Evolutionary conservation across 2,888 invertebrate species (phyloP), one percentile per base, ranked within the genome.

Genomic region (Tiliacea citrago): DNA sequence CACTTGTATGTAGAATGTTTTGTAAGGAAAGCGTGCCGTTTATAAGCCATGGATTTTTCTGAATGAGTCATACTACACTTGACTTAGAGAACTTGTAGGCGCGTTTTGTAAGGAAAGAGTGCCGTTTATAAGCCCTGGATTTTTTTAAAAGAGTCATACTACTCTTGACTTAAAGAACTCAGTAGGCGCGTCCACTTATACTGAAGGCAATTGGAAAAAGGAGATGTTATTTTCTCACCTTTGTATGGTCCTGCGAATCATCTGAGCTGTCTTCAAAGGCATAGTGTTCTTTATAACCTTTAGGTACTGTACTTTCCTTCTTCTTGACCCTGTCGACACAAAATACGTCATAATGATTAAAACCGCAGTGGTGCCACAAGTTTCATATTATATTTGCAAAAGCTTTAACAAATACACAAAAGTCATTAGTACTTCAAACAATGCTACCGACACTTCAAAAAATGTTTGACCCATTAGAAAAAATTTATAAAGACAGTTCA

Each of bases 281-380:
- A 91, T 95, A 95, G 90, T 96, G 96, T 93, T 93, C 97, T 92
- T 95, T 96, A 90, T 97, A 96, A 63, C 97, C 90, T 88, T 97
- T 96, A 51, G 95, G 96, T 73, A 93, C 93, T 29, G 96, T 92
- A 9, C 96, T 93, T 16, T 97, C 97, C 85, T 97, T 97, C 94
- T 97, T 97, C 92, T 97, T 97, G 66, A 97, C 97, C 84, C 97
- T 97, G 85, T 78, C 85, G 85, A 79, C 81, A 90, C 62, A 81
- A 81, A 75, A 70, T n/a, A 63, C 2, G n/a, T n/a, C n/a, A 69
- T 35, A 8, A 47, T 35, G 21, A 79, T 49, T 68, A 73, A 62
- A 68, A 29, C 29, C 62, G 61, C 69, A 49, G 7, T 53, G 18
- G 29, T 68, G 12, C 21, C 18, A 53, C 8, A 29, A 65, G n/a